phyloP scores from a whole-genome alignment of 1,140 invertebrate species.

The Globodera rostochiensis region DNA sequence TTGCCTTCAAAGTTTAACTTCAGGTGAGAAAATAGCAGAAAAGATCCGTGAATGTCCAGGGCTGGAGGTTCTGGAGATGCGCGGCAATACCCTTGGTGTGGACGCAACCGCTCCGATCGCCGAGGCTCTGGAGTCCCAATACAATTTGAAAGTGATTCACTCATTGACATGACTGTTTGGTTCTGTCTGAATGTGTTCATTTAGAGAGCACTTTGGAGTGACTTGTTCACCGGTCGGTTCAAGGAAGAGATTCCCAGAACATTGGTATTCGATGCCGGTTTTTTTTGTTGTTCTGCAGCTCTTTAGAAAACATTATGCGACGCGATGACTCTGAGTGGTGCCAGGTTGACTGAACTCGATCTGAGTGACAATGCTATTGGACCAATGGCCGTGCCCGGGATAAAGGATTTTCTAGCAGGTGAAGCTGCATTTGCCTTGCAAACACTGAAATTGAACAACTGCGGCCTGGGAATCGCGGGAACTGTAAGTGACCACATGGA shows the following conservation, averaged over 20 bases:
- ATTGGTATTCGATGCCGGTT: conserved; percentile 70
- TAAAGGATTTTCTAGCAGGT: conserved; percentile 82
- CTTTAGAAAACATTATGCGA: conserved; percentile 76
- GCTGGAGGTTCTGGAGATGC: conserved; percentile 45
- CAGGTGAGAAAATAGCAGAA: conserved; percentile 40
- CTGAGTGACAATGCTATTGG: conserved; percentile 98
- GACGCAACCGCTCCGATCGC: conserved; percentile 52
- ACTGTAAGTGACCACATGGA: conserved; percentile 67
- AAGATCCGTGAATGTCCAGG: conserved; percentile 30
- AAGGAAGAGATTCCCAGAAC: conserved; percentile 92
- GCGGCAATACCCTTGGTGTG: conserved; percentile 58
- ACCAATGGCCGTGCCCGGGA: conserved; percentile 86
- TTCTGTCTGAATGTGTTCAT: conserved; percentile 19
- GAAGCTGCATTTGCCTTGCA: conserved; percentile 79
- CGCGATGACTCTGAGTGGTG: conserved; percentile 79
- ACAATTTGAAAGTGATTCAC: conserved; percentile 32
- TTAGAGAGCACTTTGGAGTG: conserved; percentile 76
- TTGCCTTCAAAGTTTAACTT: no score
- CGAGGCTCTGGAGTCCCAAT: conserved; percentile 44
- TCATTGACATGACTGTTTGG: background rate
- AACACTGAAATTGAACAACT: conserved; percentile 87
- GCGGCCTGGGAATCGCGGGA: conserved; percentile 88
- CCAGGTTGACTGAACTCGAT: conserved; percentile 82
- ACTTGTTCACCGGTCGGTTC: conserved; percentile 90
- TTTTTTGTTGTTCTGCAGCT: conserved; percentile 1